Evolutionary conservation across 1,140 invertebrate genomes (phyloP), one percentile per base, ranked within the genome.

Genomic region (Stratiolaelaps scimitus): DNA sequence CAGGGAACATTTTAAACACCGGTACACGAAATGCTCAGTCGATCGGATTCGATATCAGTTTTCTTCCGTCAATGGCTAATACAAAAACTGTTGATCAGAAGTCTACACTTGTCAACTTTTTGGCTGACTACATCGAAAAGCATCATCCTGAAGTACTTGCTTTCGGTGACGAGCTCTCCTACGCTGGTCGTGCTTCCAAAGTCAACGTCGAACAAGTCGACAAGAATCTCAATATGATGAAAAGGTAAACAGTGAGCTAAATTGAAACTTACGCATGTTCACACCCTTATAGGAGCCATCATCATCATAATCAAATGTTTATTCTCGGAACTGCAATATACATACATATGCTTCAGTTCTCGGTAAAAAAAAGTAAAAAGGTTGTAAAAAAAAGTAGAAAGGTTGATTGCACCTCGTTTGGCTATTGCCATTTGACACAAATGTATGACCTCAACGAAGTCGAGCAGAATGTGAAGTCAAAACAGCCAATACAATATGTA

Each of bases 21-120:
- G 92, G 92, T 0, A 92, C 90, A 0, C 86, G 85, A 70, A 95
- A 95, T 74, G 92, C 85, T 7, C 86, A 90, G 71, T 90, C 92
- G 1, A 86, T 91, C 72, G 95, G 90, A 5, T 98, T 97, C 77
- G 92, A 98, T 76, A 93, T 98, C 66, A 92, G 84, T 74, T 97
- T 90, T 75, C 79, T 98, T 1, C 87, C 91, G 0, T 97, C 97
- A 81, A 86, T 92, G 76, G 72, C 70, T 70, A 28, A 56, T 67
- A 98, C 93, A 2, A 98, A 97, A 80, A 88, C 95, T 74, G 77
- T 85, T 10, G 88, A 97, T 71, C 94, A 95, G 72, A 89, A 90
- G 71, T 83, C 85, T 65, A 98, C 92, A 0, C 77, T 98, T 23
- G 78, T 98, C 48, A 93, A 98, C 75, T 96, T 91, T 73, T 76